Percentiles rank a stretch among this genome's conserved stretches.
phyloP scores from a whole-genome alignment of 1,140 invertebrate genomes.

The Lysiphlebus fabarum region DNA sequence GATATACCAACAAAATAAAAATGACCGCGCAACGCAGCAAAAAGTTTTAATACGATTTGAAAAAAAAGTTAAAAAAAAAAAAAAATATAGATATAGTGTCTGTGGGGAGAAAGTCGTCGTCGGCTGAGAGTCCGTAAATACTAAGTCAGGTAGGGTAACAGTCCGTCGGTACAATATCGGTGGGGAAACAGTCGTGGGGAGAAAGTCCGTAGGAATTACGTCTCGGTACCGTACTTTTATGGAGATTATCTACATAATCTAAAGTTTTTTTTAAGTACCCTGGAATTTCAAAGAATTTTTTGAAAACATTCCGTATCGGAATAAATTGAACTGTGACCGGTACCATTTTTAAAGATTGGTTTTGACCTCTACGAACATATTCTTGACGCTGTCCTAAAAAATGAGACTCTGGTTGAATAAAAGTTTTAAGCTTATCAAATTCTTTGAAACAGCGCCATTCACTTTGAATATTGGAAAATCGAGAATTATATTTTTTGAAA shows the following conservation, averaged over 20 bases:
- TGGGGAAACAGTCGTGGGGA: no score
- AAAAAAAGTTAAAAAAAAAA: no score
- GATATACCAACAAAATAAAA: no score
- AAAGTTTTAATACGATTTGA: no score
- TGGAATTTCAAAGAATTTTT: slow-evolving; percentile 24
- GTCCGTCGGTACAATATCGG: no score
- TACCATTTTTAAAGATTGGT: neutral
- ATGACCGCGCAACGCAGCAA: no score
- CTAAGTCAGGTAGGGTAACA: no score
- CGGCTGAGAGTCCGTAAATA: no score
- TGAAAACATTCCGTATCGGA: slow-evolving; percentile 22
- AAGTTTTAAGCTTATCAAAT: slow-evolving; percentile 6
- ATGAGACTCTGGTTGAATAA: slow-evolving; percentile 19
- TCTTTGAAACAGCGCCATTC: neutral
- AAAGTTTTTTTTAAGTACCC: slow-evolving; percentile 18
- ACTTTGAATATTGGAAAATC: neutral
- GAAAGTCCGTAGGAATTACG: no score
- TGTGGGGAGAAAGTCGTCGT: no score
- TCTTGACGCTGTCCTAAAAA: slow-evolving; percentile 22
- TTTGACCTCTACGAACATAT: slow-evolving; percentile 8
- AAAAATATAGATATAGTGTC: no score
- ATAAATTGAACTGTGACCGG: slow-evolving; percentile 23
- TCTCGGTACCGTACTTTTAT: neutral
- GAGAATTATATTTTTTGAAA: neutral
- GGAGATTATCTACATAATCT: slow-evolving; percentile 15